Evolutionary conservation across 2,888 invertebrate species (phyloP).

Genomic region (Heliconius sara): DNA sequence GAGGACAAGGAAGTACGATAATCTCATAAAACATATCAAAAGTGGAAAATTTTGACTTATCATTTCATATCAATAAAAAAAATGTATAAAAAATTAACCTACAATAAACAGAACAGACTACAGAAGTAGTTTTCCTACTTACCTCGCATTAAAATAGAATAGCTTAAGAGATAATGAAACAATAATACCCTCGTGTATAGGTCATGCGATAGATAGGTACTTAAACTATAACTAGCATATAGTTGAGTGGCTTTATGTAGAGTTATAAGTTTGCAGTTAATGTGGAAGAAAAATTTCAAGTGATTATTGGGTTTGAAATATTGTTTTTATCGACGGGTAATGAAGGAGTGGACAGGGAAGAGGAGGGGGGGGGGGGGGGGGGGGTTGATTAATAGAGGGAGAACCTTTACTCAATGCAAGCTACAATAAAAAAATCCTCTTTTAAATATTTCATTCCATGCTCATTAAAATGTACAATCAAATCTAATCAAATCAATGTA

Average conservation of each 20-base stretch:
- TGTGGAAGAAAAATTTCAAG: background rate
- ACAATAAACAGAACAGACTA: no score
- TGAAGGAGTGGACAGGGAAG: no score
- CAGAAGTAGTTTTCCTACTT: background rate
- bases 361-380: no score
- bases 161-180: conserved; percentile 20
- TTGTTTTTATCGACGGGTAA: no score
- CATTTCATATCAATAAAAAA: background rate
- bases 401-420: no score
- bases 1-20: background rate
- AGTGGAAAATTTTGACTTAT: background rate
- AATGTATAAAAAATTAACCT: background rate
- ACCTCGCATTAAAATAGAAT: conserved; percentile 15
- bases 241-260: background rate
- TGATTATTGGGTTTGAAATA: no score
- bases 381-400: no score
- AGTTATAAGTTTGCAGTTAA: background rate
- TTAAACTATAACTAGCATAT: background rate
- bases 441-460: no score
- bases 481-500: no score
- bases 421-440: no score
- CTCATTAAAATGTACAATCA: no score
- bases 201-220: conserved; percentile 7
- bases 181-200: conserved; percentile 16
- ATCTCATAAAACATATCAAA: no score